A percentile compares a stretch with the other conserved stretches of the same genome.
Evolutionary conservation across 2,113 vertebrate genomes (phyloP).

Genomic region (Calyptomena viridis): DNA sequence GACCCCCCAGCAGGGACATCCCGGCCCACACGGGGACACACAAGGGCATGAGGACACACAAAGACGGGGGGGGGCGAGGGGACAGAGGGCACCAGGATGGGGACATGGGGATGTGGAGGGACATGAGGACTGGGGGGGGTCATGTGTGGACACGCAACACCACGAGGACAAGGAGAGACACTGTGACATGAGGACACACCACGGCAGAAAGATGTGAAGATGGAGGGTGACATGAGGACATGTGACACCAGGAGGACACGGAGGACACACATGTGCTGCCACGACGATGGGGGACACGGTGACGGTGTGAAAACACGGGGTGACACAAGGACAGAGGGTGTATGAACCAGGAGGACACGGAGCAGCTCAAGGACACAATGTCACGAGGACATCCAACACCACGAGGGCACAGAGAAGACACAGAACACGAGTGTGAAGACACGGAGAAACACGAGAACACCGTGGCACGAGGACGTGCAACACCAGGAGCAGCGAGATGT

Average conservation of each 20-base stretch:
- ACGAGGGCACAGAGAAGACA: background rate
- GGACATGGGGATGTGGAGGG: background rate
- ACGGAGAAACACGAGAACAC: rapidly evolving
- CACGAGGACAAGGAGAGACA: background rate
- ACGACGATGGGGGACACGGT: background rate
- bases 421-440: background rate
- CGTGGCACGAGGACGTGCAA: background rate
- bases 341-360: background rate
- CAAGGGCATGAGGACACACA: rapidly evolving
- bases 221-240: background rate
- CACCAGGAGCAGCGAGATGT: background rate
- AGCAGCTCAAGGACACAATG: background rate
- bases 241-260: background rate
- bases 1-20: no score
- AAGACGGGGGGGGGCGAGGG: no score
- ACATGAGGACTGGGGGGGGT: background rate
- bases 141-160: no score
- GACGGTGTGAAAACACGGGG: background rate
- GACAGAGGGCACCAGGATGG: background rate
- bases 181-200: background rate
- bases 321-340: background rate
- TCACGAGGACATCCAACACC: rapidly evolving
- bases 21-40: background rate
- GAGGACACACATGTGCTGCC: background rate
- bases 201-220: background rate